Base-by-base conservation (phyloP, 2,888 invertebrate species). In the Beris chalybata region DNA sequence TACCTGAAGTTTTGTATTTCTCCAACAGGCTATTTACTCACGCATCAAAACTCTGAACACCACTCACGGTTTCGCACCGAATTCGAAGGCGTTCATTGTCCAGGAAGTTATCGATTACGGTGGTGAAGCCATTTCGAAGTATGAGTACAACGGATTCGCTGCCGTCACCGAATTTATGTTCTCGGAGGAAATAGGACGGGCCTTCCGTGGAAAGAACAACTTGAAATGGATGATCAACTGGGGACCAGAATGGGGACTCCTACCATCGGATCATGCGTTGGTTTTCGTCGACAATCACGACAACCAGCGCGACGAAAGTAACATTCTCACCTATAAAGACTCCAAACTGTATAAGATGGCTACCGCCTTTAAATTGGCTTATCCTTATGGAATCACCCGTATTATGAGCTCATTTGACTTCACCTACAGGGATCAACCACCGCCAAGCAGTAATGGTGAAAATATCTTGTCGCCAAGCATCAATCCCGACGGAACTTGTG, bases 201-300 rank as follows among this genome's bases (percentile, higher is more conserved):
- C 82, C 0, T 85, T 89, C 74, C 77, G 78, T 9, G 87, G 89
- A 1, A 73, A 82, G 9, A 89, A 90, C 72, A 82, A 84, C 38
- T 78, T 91, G 2, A 87, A 86, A 72, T 88, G 86, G 84, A 78
- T 91, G 6, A 71, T 73, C 0, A 89, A 82, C 74, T 90, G 86
- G 82, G 90, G 90, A 32, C 78, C 84, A 1, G 80, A 74, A 9
- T 92, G 92, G 91, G 85, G 84, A 22, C 83, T 92, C 38, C 73
- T 90, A 1, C 82, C 85, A 30, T 84, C 84, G 0, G 76, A 74
- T 0, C 84, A 86, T 69, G 85, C 92, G 4, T 74, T 94, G 0
- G 87, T 89, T 15, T 94, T 95, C 75, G 86, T 95, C 61, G 95
- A 95, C 75, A 96, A 96, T 79, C 95, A 96, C 75, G 96, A 96